Base-by-base conservation (phyloP, 1,140 invertebrate genomes). In the Caerostris extrusa region DNA sequence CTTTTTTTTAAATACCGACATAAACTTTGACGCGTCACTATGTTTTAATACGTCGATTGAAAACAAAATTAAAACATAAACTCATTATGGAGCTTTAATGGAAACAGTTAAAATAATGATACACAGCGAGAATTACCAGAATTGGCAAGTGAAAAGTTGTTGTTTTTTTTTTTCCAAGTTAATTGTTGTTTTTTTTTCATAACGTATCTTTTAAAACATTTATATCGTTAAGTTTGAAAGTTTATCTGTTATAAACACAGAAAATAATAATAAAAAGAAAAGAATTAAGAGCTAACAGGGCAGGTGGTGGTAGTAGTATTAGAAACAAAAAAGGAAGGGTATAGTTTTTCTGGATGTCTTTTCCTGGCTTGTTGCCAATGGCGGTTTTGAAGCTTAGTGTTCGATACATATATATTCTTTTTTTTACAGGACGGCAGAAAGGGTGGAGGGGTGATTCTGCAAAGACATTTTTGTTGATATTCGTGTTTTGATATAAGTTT, bases 391-490 rank as follows among this genome's bases (percentile, higher is more conserved):
- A 64, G 57, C 85, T 57, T 61, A 64, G 17, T 19, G 71, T 53
- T 34, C 69, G 7, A 19, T 19, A 7, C 19, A 17, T 77, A 10
- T 77, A 34, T 34, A 34, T 10, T 61, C 50, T 87, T 64, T 64
- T 50, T 50, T 14, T 19, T 64, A 7, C 3, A 34, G 69, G 69
- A 77, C 34, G 34, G 34, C 34, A 34, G 34, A 34, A 34, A 34
- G 34, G 34, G 34, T 34, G 34, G 8, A n/a, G 71, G 8, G 3
- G 14, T 3, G 71, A 17, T 61, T 87, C 60, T 58, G 12, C 85
- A 87, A n/a, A 61, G 85, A 61, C 85, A 61, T 61, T 60, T 77
- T 61, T 34, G 85, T 61, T 87, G 85, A 87, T 87, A 60, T 87
- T 61, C 60, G 85, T 87, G 57, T 87, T 87, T 87, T 61, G 85